Percentiles rank a stretch among this genome's conserved stretches.
These are phyloP conservation scores for Psephotus haematonotus DNA, from an alignment of 2,113 vertebrate genomes.

Conservation along the genomic window DNA sequence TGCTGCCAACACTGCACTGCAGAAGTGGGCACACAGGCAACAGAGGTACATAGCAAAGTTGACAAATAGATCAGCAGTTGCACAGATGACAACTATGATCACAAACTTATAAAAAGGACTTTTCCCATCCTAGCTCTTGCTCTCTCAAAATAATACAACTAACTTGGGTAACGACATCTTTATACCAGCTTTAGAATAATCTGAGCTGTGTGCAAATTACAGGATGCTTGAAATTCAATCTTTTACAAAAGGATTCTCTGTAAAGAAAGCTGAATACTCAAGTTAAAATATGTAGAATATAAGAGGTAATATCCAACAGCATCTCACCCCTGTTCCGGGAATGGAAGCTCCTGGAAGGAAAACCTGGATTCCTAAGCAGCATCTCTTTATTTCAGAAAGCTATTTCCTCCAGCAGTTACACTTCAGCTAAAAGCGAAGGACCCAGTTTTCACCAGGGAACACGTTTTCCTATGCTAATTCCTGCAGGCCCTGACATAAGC, in stretches of 20 bases:
- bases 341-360: neutral
- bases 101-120: neutral
- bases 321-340: neutral
- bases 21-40: neutral
- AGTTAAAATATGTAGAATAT: neutral
- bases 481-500: neutral
- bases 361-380: neutral
- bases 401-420: neutral
- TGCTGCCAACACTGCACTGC: too few relatives aligned
- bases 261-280: neutral
- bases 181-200: neutral
- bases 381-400: neutral
- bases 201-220: neutral
- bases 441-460: neutral
- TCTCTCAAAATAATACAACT: neutral
- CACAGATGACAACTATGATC: neutral
- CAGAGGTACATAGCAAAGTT: neutral
- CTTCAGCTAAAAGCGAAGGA: neutral
- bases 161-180: neutral
- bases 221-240: neutral
- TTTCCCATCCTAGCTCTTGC: neutral
- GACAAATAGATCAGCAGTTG: neutral
- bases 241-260: neutral
- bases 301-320: neutral
- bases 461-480: neutral